phyloP scores from a whole-genome alignment of 2,888 invertebrate genomes.

The Dugesia japonica region DNA sequence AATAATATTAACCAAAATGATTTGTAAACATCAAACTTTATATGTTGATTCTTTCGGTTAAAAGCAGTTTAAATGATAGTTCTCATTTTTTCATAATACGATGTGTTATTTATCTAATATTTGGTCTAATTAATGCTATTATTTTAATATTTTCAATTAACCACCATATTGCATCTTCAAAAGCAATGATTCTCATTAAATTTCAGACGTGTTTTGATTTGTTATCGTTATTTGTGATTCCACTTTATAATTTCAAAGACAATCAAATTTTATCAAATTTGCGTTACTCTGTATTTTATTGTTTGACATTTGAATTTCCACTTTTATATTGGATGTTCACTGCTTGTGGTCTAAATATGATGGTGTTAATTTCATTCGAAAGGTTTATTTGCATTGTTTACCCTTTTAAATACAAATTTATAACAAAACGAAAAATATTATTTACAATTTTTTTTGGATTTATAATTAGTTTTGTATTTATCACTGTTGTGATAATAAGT shows the following conservation, averaged over 20 bases:
- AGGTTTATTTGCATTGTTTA: background rate
- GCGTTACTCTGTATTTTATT: background rate
- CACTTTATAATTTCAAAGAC: background rate
- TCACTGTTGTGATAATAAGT: background rate
- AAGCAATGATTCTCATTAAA: background rate
- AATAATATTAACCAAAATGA: too few species aligned
- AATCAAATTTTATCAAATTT: background rate
- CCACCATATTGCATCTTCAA: background rate
- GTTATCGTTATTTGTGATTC: background rate
- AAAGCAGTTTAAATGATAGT: too few species aligned
- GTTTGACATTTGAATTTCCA: background rate
- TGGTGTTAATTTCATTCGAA: background rate
- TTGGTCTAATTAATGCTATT: background rate
- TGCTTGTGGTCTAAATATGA: background rate
- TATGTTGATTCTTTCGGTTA: too few species aligned
- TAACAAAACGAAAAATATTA: background rate
- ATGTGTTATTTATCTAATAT: background rate
- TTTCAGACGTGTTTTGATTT: background rate
- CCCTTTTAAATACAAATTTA: background rate
- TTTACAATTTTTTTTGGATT: background rate
- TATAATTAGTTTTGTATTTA: background rate
- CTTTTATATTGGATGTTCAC: background rate
- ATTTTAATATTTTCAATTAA: background rate
- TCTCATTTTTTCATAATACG: background rate
- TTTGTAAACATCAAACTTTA: too few species aligned